Conservation (phyloP, 2,888 invertebrate genomes). For the Apotomis capreana region DNA sequence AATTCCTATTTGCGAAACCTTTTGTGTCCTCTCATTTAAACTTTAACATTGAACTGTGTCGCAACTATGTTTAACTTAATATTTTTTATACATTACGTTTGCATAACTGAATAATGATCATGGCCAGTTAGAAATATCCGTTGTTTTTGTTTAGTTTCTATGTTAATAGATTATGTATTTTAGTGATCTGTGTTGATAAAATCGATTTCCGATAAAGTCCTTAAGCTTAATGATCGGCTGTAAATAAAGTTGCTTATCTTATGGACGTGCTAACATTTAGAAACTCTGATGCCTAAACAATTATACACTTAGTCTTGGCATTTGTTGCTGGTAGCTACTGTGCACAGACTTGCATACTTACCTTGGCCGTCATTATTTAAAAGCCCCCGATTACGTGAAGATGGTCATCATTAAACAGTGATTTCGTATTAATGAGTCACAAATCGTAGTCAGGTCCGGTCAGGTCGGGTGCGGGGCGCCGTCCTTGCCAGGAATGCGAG, state of each 20-base stretch:
- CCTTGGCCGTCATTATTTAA: slow-evolving; percentile 44
- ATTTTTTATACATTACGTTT: slow-evolving; percentile 60
- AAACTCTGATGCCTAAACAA: background rate
- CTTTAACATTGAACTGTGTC: slow-evolving; percentile 56
- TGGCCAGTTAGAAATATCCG: slow-evolving; percentile 55
- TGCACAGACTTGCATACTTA: slow-evolving; percentile 3
- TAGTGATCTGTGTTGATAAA: slow-evolving; percentile 7
- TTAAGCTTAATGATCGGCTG: slow-evolving; percentile 15
- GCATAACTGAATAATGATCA: slow-evolving; percentile 69
- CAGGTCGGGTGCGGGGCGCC: slow-evolving; percentile 54
- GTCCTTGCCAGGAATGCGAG: slow-evolving; percentile 84
- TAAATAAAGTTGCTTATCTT: slow-evolving; percentile 8
- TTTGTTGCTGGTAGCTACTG: background rate
- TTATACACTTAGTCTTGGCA: background rate
- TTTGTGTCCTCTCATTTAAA: slow-evolving; percentile 38
- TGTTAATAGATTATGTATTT: slow-evolving; percentile 11
- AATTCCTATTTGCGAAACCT: slow-evolving; percentile 27
- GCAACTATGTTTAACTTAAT: slow-evolving; percentile 52
- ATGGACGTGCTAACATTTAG: background rate
- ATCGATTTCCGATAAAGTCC: slow-evolving; percentile 17
- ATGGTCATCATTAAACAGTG: slow-evolving; percentile 45
- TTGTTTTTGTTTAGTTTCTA: slow-evolving; percentile 55
- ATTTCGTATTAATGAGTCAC: slow-evolving; percentile 51
- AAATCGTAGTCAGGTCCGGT: slow-evolving; percentile 50
- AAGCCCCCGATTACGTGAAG: slow-evolving; percentile 47